Evolutionary conservation across 1,140 invertebrate species (phyloP), one percentile per base, ranked within the genome.

Genomic region (Bicyclus anynana): DNA sequence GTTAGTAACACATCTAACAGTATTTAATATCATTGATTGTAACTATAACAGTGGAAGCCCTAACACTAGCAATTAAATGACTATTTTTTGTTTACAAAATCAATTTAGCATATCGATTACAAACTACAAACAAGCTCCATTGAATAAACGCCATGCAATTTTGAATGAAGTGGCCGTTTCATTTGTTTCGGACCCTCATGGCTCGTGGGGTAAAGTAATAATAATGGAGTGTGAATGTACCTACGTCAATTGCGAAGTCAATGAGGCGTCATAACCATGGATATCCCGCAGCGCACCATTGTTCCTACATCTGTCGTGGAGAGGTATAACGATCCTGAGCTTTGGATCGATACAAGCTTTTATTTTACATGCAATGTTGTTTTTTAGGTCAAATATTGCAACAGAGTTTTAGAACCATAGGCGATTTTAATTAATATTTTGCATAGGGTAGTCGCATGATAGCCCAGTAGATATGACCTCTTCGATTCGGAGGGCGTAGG

Each of bases 261-360:
- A 70, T 70, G 56, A 62, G 61, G 55, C 61, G 53, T 57, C 67
- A 56, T 50, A 58, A 58, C 53, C 29, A 12, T 42, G 53, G 62
- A 67, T 62, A 53, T 61, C 65, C 67, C 67, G 69, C 67, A 42
- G 70, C 7, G 55, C 59, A 53, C 60, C 57, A 70, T 67, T 64
- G 67, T 69, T 62, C 68, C 48, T 60, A 65, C 74, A 77, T 77
- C 74, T 77, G 71, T 63, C 62, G 37, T 50, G 58, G 56, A 53
- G 46, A 20, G 51, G 29, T 12, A 33, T 12, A 33, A 33, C 29
- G 10, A 12, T 33, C 2, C 40, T 7, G 10, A 29, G 27, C 27
- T 29, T 29, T 29, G 9, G 27, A 29, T 29, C 27, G 10, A 29
- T 29, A 10, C 27, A 29, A 29, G 5, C 10, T 29, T 29, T n/a